Base-by-base conservation (phyloP, 1,140 invertebrate genomes). In the Trichoplusia ni region DNA sequence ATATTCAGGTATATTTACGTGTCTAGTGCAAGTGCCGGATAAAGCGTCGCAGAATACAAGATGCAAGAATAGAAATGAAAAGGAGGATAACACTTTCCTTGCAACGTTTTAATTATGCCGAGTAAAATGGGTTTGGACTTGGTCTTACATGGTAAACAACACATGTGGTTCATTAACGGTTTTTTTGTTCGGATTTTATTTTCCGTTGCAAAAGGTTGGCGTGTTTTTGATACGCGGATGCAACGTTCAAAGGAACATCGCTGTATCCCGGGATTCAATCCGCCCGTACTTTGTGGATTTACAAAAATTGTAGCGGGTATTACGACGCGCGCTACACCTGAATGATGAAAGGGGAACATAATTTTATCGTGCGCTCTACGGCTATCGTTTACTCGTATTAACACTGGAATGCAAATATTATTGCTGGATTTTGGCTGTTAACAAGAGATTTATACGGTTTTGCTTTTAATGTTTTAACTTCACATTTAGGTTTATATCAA, bases 281-380 rank as follows among this genome's bases (percentile, higher is more conserved):
- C 73, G 25, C 23, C 11, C 23, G 69, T 60, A 62, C 67, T 69
- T 69, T 64, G 67, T 64, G 73, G 76, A 72, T 76, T 73, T 79
- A 66, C 54, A 68, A 72, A 73, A 75, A 74, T 71, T 68, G 71
- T 71, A 67, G 61, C 64, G 25, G 75, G 65, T 49, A 72, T 72
- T 65, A 67, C 44, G 23, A 9, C 25, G 49, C 8, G 46, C 38
- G 38, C 21, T 23, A 44, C 42, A 62, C 59, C 64, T 53, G 46
- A 33, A 23, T 49, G 38, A 42, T 27, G 58, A 16, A 35, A 25
- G 27, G 7, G 54, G 29, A 51, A 51, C 29, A 23, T 35, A 21
- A 51, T 49, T 49, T 49, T 44, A 44, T 44, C 19, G 40, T 9
- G 8, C 9, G 19, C 3, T 44, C 4, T 13, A 38, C 11, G 3